Evolutionary conservation across 1,140 invertebrate species (phyloP), one percentile per base, ranked within the genome.

Genomic region (Piezodorus guildinii): DNA sequence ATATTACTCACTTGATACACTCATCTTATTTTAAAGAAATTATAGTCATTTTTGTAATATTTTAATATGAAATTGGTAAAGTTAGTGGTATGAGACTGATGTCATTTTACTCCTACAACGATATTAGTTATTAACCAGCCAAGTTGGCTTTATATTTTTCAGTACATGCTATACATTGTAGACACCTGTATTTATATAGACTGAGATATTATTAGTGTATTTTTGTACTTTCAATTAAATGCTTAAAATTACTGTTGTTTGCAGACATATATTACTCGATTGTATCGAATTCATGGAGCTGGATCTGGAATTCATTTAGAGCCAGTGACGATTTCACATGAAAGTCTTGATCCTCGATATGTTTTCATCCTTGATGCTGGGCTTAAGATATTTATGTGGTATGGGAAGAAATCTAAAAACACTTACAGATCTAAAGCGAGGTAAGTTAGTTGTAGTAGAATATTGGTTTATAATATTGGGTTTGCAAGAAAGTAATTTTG

Each of bases 291-390:
- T 21, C 93, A 93, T 72, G 85, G 87, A 21, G 84, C 87, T 58
- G 93, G 91, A 6, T 80, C 78, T 12, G 86, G 87, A 25, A 86
- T 99, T 25, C 92, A 96, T 73, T 77, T 99, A 71, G 93, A 98
- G 76, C 90, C 94, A 3, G 94, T 96, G 16, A 73, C 83, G 0
- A 77, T 93, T 16, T 71, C 72, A 23, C 73, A 77, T 1, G 74
- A 80, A 43, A 89, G 89, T 1, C 77, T 99, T 46, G 96, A 99
- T 82, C 85, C 90, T 0, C 76, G 88, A 65, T 94, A 86, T 77
- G 94, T 97, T 0, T 99, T 96, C 75, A 77, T 99, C 15, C 73
- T 99, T 16, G 96, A 99, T 74, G 81, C 81, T 61, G 93, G 93
- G 9, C 82, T 85, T 56, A 85, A 84, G 70, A 89, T 98, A 66